A percentile compares a stretch with the other conserved stretches of the same genome.
phyloP scores from a whole-genome alignment of 1,140 invertebrate species.

The Campoletis sonorensis region DNA sequence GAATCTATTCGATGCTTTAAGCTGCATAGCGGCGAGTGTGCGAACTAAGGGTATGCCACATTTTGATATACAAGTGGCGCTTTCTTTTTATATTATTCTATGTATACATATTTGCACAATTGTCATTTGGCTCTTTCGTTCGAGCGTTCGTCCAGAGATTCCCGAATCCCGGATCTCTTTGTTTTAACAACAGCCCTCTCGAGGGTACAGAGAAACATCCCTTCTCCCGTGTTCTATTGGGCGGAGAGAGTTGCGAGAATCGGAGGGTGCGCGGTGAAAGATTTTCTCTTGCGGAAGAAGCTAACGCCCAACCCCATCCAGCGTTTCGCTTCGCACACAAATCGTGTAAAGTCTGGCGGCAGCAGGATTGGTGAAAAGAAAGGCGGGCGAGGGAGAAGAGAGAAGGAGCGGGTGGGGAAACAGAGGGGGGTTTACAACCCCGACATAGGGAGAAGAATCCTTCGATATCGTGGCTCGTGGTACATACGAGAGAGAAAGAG shows the following conservation, averaged over 20 bases:
- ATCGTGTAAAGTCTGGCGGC: not conserved
- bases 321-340: conserved; percentile 16
- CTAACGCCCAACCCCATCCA: conserved; percentile 68
- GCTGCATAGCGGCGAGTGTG: too few relatives aligned
- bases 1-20: too few relatives aligned
- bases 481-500: not conserved
- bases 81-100: too few relatives aligned
- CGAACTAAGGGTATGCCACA: too few relatives aligned
- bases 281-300: conserved; percentile 59
- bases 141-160: not conserved
- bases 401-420: not conserved
- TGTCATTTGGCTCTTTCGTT: not conserved
- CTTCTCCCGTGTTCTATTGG: conserved; percentile 18
- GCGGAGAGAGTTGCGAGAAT: conserved; percentile 48
- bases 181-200: not conserved
- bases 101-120: too few relatives aligned
- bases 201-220: conserved; percentile 25
- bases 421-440: not conserved
- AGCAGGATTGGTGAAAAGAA: too few relatives aligned
- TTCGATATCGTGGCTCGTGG: conserved; percentile 17
- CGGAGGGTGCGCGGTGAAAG: conserved; percentile 64
- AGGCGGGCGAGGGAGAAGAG: too few relatives aligned
- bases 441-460: conserved; percentile 15
- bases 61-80: too few relatives aligned
- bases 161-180: conserved; percentile 33